Percentiles rank a stretch among this genome's conserved stretches.
These are phyloP conservation scores for Prostheceraeus crozeri DNA, from an alignment of 2,888 invertebrate genomes.

Conservation along the genomic window DNA sequence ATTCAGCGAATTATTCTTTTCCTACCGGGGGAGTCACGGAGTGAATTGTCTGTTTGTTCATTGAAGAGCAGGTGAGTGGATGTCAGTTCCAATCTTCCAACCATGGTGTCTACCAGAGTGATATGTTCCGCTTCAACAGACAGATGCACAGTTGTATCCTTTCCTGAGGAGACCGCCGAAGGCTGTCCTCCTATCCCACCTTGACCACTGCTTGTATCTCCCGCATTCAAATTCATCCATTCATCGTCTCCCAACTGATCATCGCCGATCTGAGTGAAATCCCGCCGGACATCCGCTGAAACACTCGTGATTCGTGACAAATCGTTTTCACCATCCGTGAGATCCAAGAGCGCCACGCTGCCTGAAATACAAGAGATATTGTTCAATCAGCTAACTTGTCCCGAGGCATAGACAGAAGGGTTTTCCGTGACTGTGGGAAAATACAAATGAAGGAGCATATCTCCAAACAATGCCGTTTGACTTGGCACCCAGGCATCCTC, in stretches of 20 bases:
- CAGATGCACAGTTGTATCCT: not conserved
- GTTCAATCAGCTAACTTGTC: too few species aligned
- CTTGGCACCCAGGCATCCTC: too few species aligned
- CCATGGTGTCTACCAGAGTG: not conserved
- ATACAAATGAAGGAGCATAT: too few species aligned
- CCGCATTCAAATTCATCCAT: slow-evolving; percentile 47
- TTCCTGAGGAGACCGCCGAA: not conserved
- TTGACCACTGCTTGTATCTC: not conserved
- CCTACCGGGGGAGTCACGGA: not conserved
- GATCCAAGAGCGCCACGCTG: too few species aligned
- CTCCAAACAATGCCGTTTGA: too few species aligned
- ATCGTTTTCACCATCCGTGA: too few species aligned
- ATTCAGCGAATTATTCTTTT: too few species aligned
- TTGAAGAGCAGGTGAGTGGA: not conserved
- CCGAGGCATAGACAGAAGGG: too few species aligned
- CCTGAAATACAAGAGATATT: too few species aligned
- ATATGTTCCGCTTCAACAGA: not conserved
- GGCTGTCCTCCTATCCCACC: not conserved
- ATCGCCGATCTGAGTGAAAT: slow-evolving; percentile 46
- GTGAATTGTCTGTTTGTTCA: too few species aligned
- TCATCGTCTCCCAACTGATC: slow-evolving; percentile 56
- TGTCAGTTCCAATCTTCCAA: not conserved
- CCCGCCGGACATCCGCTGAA: slow-evolving; percentile 39
- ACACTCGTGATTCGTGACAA: too few species aligned
- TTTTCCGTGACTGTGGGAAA: too few species aligned